phyloP scores from a whole-genome alignment of 2,113 vertebrate species.

The Rhodinocichla rosea region DNA sequence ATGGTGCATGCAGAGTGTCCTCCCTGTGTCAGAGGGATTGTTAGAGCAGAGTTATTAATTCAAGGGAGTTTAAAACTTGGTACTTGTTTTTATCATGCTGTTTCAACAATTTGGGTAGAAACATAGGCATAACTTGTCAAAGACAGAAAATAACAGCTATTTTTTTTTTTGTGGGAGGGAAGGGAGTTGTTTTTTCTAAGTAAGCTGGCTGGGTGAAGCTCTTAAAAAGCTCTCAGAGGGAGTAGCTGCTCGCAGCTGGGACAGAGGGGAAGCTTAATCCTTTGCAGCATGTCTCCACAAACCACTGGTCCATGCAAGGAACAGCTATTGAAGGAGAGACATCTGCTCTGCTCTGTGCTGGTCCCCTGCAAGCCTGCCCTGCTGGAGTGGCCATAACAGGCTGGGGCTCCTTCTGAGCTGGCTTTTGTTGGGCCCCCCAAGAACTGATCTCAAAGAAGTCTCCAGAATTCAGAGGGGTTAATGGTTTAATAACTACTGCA shows the following conservation, averaged over 20 bases:
- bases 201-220: not conserved
- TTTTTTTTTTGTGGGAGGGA: not conserved
- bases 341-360: not conserved
- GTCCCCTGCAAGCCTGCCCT: not conserved
- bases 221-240: not conserved
- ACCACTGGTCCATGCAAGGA: not conserved
- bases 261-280: not conserved
- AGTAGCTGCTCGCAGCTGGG: not conserved
- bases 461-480: not conserved
- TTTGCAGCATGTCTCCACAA: not conserved
- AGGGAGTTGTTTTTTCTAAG: not conserved
- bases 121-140: not conserved
- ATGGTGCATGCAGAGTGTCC: not conserved
- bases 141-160: not conserved
- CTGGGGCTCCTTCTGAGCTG: not conserved
- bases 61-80: not conserved
- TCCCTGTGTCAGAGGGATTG: not conserved
- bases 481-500: not conserved
- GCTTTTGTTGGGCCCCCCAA: not conserved
- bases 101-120: not conserved
- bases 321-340: not conserved
- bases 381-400: not conserved
- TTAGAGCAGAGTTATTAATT: not conserved
- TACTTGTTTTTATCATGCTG: not conserved
- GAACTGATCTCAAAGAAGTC: not conserved